These are phyloP conservation scores for Arctocebus calabarensis DNA, from an alignment of 2,797 vertebrate genomes.

Conservation along the genomic window DNA sequence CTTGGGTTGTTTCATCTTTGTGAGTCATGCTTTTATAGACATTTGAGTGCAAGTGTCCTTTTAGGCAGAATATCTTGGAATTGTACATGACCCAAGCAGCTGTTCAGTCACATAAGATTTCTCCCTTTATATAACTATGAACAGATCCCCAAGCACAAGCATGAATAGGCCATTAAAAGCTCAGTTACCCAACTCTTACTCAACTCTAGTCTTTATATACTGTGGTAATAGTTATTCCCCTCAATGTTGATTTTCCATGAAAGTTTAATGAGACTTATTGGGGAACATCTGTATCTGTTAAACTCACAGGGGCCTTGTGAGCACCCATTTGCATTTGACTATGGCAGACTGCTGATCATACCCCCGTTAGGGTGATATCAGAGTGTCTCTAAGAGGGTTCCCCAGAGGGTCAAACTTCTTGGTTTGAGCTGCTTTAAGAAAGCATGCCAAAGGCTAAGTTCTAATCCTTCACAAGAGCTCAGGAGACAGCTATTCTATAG, in stretches of 20 bases:
- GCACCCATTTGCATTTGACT: accelerated
- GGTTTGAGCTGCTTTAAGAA: not conserved
- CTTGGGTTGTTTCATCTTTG: no score
- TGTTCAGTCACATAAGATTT: not conserved
- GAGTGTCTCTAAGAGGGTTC: not conserved
- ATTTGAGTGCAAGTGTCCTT: no score
- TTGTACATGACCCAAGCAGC: not conserved
- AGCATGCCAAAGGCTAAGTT: not conserved
- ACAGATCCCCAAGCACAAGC: not conserved
- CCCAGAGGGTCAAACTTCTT: not conserved
- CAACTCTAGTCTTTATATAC: not conserved
- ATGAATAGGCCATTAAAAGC: not conserved
- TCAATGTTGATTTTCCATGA: not conserved
- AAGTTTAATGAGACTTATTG: not conserved
- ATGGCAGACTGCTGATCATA: accelerated
- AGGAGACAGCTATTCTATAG: accelerated
- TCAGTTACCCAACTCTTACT: not conserved
- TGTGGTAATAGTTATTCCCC: not conserved
- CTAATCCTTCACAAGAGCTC: not conserved
- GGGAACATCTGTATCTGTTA: not conserved
- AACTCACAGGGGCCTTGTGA: not conserved
- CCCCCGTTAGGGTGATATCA: not conserved
- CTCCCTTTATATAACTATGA: not conserved
- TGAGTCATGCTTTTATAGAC: no score
- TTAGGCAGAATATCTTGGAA: no score